These are phyloP conservation scores for Nothocercus julius DNA, from an alignment of 2,113 vertebrate species.

Conservation along the genomic window DNA sequence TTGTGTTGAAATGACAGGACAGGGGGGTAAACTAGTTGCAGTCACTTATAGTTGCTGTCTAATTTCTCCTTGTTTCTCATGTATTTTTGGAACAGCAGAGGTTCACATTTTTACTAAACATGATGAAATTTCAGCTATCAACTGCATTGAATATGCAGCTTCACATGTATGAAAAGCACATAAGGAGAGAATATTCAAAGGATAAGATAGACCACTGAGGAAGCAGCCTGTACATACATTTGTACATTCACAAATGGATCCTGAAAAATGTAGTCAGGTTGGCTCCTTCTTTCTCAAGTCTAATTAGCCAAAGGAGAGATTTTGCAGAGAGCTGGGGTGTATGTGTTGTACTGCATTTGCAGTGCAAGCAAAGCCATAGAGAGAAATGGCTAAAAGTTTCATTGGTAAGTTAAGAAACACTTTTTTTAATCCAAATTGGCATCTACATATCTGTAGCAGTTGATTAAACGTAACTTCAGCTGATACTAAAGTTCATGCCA, in stretches of 20 bases:
- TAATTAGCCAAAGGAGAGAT: not conserved
- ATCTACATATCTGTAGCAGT: not conserved
- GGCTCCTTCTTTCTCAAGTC: not conserved
- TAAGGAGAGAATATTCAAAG: not conserved
- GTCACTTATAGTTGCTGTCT: not conserved
- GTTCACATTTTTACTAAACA: not conserved
- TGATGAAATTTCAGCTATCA: not conserved
- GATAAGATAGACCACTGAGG: not conserved
- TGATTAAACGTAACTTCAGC: not conserved
- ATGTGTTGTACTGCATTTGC: not conserved
- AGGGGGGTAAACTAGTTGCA: not conserved
- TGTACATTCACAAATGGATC: not conserved
- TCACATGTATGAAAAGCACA: rapidly evolving
- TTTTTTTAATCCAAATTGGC: not conserved
- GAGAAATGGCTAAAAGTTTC: not conserved
- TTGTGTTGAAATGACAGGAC: not conserved
- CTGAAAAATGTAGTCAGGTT: not conserved
- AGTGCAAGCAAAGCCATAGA: not conserved
- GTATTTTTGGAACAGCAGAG: not conserved
- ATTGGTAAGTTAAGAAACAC: not conserved
- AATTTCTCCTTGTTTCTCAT: not conserved
- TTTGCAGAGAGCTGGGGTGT: not conserved
- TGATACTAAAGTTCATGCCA: not conserved
- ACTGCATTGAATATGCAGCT: not conserved
- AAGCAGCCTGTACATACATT: not conserved